These are phyloP conservation scores for Semnopithecus entellus DNA, from an alignment of 2,113 vertebrate species.

Conservation along the genomic window DNA sequence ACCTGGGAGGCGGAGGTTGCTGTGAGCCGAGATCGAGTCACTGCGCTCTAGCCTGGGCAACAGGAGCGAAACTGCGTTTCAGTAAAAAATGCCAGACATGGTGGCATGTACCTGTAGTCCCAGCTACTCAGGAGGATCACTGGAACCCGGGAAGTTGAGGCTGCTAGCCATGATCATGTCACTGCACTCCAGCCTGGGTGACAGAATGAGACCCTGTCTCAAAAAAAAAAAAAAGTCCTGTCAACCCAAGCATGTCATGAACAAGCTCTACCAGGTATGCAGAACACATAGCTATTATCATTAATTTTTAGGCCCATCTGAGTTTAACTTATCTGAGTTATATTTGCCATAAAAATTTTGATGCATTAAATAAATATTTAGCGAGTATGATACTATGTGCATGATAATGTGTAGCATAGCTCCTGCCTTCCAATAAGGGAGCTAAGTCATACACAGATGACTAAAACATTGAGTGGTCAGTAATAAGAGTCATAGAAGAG, in stretches of 20 bases:
- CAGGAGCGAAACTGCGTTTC: too few species aligned
- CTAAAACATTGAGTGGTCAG: background rate
- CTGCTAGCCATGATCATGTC: too few species aligned
- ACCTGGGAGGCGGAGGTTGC: too few species aligned
- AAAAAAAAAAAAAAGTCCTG: background rate
- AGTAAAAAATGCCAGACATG: too few species aligned
- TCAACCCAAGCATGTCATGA: background rate
- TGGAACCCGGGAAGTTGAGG: too few species aligned
- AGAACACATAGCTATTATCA: constrained; percentile 24
- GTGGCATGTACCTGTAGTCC: too few species aligned
- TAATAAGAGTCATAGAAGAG: constrained; percentile 24
- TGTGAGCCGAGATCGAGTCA: too few species aligned
- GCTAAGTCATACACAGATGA: background rate
- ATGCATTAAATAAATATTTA: constrained; percentile 24
- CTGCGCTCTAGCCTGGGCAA: too few species aligned
- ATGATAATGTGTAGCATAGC: background rate
- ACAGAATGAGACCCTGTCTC: too few species aligned
- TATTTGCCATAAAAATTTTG: constrained; percentile 32
- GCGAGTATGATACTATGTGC: background rate
- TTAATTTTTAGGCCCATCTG: background rate
- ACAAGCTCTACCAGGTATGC: background rate
- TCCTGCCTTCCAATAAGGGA: background rate
- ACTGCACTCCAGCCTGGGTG: too few species aligned
- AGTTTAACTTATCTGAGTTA: constrained; percentile 35
- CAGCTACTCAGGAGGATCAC: too few species aligned